phyloP scores from a whole-genome alignment of 2,797 vertebrate species.

The Periparus ater region DNA sequence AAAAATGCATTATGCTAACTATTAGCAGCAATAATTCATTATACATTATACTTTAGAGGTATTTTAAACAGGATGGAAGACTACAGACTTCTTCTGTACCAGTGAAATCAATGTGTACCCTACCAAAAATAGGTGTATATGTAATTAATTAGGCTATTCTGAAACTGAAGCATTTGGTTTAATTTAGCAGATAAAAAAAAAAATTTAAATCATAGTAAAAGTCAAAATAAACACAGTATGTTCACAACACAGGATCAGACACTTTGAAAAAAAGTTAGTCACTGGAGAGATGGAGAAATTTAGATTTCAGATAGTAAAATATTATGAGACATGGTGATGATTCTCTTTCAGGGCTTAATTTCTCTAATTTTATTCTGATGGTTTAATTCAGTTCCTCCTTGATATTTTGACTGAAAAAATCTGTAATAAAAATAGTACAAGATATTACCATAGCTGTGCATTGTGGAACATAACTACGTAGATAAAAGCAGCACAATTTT shows the following conservation, averaged over 20 bases:
- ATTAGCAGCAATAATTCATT: neutral
- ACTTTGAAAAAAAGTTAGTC: neutral
- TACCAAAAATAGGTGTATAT: neutral
- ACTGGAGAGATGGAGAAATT: neutral
- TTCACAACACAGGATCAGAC: neutral
- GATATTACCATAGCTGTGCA: neutral
- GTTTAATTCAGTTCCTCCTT: neutral
- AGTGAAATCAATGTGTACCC: neutral
- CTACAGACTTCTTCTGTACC: neutral
- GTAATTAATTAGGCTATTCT: neutral
- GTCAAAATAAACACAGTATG: neutral
- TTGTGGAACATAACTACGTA: neutral
- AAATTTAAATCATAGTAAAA: neutral
- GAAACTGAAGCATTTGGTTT: neutral
- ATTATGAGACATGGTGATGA: neutral
- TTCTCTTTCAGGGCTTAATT: neutral
- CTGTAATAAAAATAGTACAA: neutral
- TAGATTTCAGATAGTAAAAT: neutral
- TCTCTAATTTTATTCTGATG: neutral
- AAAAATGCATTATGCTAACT: slow-evolving; percentile 7
- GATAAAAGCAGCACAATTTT: neutral
- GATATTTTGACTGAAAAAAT: neutral
- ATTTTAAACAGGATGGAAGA: slow-evolving; percentile 11
- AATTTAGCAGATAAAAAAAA: neutral
- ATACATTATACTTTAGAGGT: neutral